A percentile compares a stretch with the other conserved stretches of the same genome.
Conservation (phyloP, 1,140 invertebrate genomes). For the Zaprionus lachaisei region DNA sequence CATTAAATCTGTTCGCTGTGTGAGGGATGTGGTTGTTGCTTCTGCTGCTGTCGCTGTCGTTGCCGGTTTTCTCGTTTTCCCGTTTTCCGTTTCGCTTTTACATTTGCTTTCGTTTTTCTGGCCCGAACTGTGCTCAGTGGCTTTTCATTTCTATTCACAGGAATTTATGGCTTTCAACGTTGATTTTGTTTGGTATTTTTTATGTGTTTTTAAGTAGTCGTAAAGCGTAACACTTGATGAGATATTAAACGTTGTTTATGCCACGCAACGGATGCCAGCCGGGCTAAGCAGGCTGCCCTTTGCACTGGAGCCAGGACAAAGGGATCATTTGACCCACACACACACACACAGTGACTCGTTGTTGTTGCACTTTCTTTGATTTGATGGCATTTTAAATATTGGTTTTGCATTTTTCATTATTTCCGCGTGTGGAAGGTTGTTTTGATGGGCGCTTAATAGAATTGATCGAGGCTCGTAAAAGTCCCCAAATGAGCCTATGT, state of each 20-base stretch:
- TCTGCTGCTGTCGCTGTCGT: conserved; percentile 25
- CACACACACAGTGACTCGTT: conserved; percentile 18
- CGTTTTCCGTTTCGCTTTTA: conserved; percentile 57
- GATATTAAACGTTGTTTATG: conserved; percentile 77
- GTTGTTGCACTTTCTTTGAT: conserved; percentile 73
- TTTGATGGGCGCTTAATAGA: conserved; percentile 70
- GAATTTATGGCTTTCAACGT: conserved; percentile 80
- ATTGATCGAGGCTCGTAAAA: conserved; percentile 59
- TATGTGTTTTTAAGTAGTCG: conserved; percentile 82
- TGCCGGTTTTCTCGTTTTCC: conserved; percentile 25
- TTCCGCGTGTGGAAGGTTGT: conserved; percentile 39
- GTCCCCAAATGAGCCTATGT: not conserved
- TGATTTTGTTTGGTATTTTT: conserved; percentile 74
- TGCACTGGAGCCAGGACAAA: not conserved
- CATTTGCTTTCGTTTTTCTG: conserved; percentile 55
- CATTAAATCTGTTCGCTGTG: conserved; percentile 76
- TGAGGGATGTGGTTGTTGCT: conserved; percentile 43
- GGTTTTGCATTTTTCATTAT: conserved; percentile 78
- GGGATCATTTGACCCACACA: conserved; percentile 38
- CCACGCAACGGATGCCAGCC: not conserved
- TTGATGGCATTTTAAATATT: conserved; percentile 81
- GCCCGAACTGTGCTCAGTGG: conserved; percentile 44
- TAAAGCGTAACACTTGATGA: conserved; percentile 82
- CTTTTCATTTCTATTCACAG: conserved; percentile 78
- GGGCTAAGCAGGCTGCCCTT: not conserved